Evolutionary conservation across 2,888 invertebrate species (phyloP), one percentile per base, ranked within the genome.

Genomic region (Phanerotoma sp.): DNA sequence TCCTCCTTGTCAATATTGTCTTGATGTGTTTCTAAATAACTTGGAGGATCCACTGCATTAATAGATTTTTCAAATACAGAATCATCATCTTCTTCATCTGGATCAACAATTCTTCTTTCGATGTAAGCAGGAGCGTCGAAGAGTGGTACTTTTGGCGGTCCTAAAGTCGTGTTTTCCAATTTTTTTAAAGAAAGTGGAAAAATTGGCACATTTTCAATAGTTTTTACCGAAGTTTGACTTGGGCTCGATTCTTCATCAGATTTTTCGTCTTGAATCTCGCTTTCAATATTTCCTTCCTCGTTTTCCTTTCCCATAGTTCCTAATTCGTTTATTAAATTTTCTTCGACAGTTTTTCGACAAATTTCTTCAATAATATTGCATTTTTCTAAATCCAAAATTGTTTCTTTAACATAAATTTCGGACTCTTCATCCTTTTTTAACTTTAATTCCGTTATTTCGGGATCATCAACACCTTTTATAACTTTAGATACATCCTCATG

Each of bases 81-180:
- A 56, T 77, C 77, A 41, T 77, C 77, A 10, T 71, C 75, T 21
- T 77, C 77, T 10, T 76, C 77, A 7, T 75, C 74, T 3, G 73
- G 70, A 3, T 73, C 71, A 57, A 66, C 69, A 48, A 74, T 66
- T 21, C 69, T 73, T 54, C 72, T 66, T 57, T 71, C 74, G 32
- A 72, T 75, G 40, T 72, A 73, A 5, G 66, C 74, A 18, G 67
- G 64, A 0, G 65, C 66, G 25, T 69, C 61, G 33, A 60, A 71
- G 7, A 68, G 63, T 56, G 68, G 54, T 13, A 28, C 41, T 15
- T 54, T 58, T 16, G 58, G 62, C 6, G 57, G 52, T n/a, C 37
- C 51, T 33, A 28, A n/a, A n/a, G n/a, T n/a, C n/a, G n/a, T n/a
- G n/a, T n/a, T 55, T 55, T 35, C 40, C 10, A 11, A 56, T 42